These are phyloP conservation scores for Psammodynastes pulverulentus DNA, from an alignment of 2,113 vertebrate genomes.

Conservation along the genomic window DNA sequence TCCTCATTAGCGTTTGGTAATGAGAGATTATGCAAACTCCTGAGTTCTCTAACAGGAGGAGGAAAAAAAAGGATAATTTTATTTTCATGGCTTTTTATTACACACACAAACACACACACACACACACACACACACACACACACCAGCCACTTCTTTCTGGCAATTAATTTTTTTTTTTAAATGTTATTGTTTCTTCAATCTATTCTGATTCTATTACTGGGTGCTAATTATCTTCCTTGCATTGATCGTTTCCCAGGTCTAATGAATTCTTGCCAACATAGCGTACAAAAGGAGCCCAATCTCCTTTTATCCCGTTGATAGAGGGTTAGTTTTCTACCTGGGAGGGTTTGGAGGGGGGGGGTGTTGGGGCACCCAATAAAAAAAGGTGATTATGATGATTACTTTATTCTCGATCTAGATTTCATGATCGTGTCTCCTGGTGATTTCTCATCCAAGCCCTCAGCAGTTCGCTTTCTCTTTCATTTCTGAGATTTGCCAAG, in stretches of 20 bases:
- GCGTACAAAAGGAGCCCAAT: not conserved
- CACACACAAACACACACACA: too few species aligned
- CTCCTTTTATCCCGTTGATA: not conserved
- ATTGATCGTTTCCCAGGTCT: not conserved
- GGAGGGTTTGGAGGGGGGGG: not conserved
- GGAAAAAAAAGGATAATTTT: not conserved
- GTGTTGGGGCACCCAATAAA: not conserved
- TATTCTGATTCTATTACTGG: slow-evolving; percentile 6
- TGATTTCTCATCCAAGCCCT: not conserved
- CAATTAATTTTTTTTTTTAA: not conserved
- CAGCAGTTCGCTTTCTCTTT: not conserved
- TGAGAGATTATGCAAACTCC: slow-evolving; percentile 22
- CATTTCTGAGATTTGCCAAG: not conserved
- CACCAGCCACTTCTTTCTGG: not conserved
- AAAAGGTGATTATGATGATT: not conserved
- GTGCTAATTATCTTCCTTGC: not conserved
- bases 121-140: not conserved
- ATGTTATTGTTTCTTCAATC: slow-evolving; percentile 18
- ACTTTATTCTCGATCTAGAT: not conserved
- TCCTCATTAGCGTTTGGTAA: slow-evolving; percentile 16
- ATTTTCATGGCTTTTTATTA: not conserved
- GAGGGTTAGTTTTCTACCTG: not conserved
- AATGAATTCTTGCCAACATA: not conserved
- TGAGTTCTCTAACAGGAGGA: not conserved
- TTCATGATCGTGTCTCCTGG: not conserved